Base-by-base conservation (phyloP, 2,113 vertebrate genomes). In the Tursiops truncatus region DNA sequence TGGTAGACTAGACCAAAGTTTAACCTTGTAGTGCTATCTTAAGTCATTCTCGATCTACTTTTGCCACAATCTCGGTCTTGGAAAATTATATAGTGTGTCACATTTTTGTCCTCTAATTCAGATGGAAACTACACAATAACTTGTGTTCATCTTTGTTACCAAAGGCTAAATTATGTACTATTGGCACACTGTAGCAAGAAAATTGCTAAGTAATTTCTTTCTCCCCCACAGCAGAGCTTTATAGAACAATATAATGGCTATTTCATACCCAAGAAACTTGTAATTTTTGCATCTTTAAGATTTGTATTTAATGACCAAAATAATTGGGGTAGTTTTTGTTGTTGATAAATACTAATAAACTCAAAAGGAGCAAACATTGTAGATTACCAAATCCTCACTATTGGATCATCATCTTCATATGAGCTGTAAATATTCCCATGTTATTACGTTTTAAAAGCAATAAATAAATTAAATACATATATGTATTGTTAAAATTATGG, bases 191-290 rank as follows among this genome's bases (percentile, higher is more conserved):
- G 23, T 70, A 91, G 91, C 12, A 58, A 85, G 38, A 65, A 97
- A 85, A 92, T 85, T 74, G n/a, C 38, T 94, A 71, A 92, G 58
- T 73, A 58, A 58, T 77, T 82, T 94, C 15, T 84, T 80, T 85
- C 60, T 95, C 71, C 25, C 31, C 60, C 62, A 87, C 18, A 83
- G 53, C 82, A 96, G 74, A 67, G 25, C 5, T 71, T 28, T 62
- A 23, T 31, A 83, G 3, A 50, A 91, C n/a, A 68, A 47, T 23
- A 20, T 62, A 83, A 93, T 38, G 38, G 28, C 15, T 81, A 44
- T 62, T 96, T 88, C 20, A 89, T 38, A 70, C 8, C 41, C 85
- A 92, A 92, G 79, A 91, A 84, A 88, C 21, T 5, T 70, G 13
- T 41, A 71, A 62, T 50, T 91, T 76, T 94, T 90, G 26, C n/a